Evolutionary conservation across 1,140 invertebrate genomes (phyloP), one percentile per base, ranked within the genome.

Genomic region (Centruroides sculpturatus): DNA sequence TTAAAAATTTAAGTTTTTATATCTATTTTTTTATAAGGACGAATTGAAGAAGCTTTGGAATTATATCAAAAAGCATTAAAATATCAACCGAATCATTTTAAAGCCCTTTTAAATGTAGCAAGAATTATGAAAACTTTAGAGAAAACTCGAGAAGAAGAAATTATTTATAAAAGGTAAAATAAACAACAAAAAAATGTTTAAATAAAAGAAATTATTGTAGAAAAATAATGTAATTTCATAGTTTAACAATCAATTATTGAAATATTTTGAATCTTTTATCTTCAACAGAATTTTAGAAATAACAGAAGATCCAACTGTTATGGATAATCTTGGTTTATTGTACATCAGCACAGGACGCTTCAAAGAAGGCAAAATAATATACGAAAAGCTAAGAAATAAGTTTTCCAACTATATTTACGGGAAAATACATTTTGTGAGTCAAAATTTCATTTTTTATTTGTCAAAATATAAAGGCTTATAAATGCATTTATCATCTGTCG

Each of bases 41-140:
- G 69, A 11, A 56, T 68, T 0, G 62, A 70, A 35, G 69, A 71
- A 51, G 73, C 74, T 9, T 57, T 74, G 54, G 59, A 67, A 8
- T 67, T 67, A 47, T 75, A 73, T 59, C 65, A 69, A 56, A 66
- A 67, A 62, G 71, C 73, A 3, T 66, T 70, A 36, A 59, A 61
- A 6, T 62, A 71, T 13, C 68, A 75, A 55, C 64, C 66, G 5
- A 65, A 69, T 54, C 68, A 74, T 60, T 70, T 66, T 0, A 65
- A 69, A 1, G 70, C 73, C 13, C 69, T 76, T 47, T 67, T 70
- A 5, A 71, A 71, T 56, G 66, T 69, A 5, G 70, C 70, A 12
- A 64, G 68, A 35, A 41, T 41, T 41, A 41, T 41, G 41, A 41
- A 41, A 41, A 41, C 8, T 41, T 41, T 41, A 8, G 41, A 41